Conservation (phyloP, 2,113 vertebrate species). For the Leucosticte australis region DNA sequence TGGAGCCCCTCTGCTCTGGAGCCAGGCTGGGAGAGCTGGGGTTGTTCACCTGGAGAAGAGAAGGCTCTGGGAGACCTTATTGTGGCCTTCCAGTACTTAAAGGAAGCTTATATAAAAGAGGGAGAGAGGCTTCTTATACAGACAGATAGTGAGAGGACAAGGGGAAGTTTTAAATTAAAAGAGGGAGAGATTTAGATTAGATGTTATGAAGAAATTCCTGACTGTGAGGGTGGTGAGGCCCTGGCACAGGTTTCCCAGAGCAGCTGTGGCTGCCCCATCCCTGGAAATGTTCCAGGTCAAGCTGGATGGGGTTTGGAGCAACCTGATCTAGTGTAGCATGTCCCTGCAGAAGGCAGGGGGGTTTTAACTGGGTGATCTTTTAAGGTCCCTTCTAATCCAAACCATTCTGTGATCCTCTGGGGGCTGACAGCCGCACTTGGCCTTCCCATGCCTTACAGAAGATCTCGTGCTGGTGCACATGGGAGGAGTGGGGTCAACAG, state of each 20-base stretch:
- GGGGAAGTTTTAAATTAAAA: background rate
- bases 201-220: background rate
- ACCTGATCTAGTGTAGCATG: background rate
- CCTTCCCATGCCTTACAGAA: background rate
- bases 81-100: background rate
- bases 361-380: background rate
- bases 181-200: background rate
- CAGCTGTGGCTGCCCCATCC: background rate
- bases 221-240: background rate
- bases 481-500: background rate
- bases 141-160: background rate
- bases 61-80: background rate
- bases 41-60: background rate
- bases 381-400: background rate
- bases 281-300: background rate
- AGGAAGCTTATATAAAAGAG: background rate
- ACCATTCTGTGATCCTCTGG: background rate
- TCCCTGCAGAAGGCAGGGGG: background rate
- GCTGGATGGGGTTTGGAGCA: background rate
- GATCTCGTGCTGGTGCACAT: rapidly evolving
- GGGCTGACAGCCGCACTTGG: background rate
- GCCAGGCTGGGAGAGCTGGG: background rate
- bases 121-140: background rate
- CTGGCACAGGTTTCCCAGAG: background rate
- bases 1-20: background rate